Percentiles rank a stretch among this genome's conserved stretches.
Conservation (phyloP, 2,113 vertebrate genomes). For the Mus musculus region GRCm39 chr5:38538001-38538500, state of each 20-base stretch:
- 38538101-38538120: neutral
- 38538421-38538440: neutral
- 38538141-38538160: neutral
- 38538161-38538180: neutral
- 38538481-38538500: too few species aligned
- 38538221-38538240: too few species aligned
- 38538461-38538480: neutral
- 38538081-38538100: rapidly evolving
- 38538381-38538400: rapidly evolving
- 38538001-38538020: neutral
- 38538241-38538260: neutral
- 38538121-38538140: neutral
- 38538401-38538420: neutral
- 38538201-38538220: rapidly evolving
- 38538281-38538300: neutral
- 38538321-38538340: neutral
- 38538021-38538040: too few species aligned
- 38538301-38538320: neutral
- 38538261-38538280: neutral
- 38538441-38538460: neutral
- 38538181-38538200: neutral
- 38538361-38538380: neutral
- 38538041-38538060: neutral
- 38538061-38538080: rapidly evolving
- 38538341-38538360: neutral